phyloP scores from a whole-genome alignment of 1,140 invertebrate genomes.

The Solen grandis region DNA sequence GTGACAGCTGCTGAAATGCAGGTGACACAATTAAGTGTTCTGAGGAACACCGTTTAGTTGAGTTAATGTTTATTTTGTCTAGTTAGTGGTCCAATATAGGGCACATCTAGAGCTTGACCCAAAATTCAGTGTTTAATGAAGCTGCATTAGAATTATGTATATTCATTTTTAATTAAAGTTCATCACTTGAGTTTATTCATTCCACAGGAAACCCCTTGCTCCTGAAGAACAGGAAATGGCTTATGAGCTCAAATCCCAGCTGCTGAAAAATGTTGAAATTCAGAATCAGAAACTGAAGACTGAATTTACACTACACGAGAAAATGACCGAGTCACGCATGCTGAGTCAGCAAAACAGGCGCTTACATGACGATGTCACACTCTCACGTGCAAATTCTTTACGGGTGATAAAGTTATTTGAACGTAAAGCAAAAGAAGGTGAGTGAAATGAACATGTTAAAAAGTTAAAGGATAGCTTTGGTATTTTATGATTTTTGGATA shows the following conservation, averaged over 20 bases:
- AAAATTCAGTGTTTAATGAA: background rate
- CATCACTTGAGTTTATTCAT: background rate
- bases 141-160: background rate
- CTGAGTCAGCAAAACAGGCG: constrained; percentile 62
- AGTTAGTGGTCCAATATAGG: background rate
- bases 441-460: no score
- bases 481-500: background rate
- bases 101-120: background rate
- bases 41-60: background rate
- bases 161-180: background rate
- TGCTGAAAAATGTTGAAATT: constrained; percentile 70
- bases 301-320: constrained; percentile 70
- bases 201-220: constrained; percentile 55
- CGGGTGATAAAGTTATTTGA: constrained; percentile 69
- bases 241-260: constrained; percentile 70
- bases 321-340: constrained; percentile 66
- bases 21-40: no score
- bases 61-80: background rate
- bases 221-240: constrained; percentile 71
- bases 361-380: constrained; percentile 57
- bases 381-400: constrained; percentile 66
- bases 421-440: constrained; percentile 69
- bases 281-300: constrained; percentile 71
- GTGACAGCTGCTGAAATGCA: no score
- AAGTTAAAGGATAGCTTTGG: no score